Percentiles rank a stretch among this genome's conserved stretches.
phyloP scores from a whole-genome alignment of 2,888 invertebrate species.

The Sinelater perroti region DNA sequence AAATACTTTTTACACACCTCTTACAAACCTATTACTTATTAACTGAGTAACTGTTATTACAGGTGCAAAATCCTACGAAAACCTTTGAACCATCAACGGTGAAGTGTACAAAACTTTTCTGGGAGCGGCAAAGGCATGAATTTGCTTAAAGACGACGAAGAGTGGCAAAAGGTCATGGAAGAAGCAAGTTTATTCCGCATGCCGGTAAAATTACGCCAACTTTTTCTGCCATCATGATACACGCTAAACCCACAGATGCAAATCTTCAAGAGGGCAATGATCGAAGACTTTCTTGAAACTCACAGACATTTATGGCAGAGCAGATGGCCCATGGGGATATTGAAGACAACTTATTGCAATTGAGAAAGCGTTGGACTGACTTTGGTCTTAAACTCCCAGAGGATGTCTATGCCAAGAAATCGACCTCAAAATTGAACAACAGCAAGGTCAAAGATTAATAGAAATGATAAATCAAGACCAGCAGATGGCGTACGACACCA shows the following conservation, averaged over 20 bases:
- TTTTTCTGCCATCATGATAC: slow-evolving; percentile 42
- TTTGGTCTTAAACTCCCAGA: neutral
- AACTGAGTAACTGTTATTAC: too few relatives aligned
- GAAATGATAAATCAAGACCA: slow-evolving; percentile 4
- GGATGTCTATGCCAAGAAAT: neutral
- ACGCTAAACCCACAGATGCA: neutral
- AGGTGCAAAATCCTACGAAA: slow-evolving; percentile 46
- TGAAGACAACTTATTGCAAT: neutral
- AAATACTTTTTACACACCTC: too few relatives aligned
- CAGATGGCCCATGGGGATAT: neutral
- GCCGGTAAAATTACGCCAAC: slow-evolving; percentile 46
- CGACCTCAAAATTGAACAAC: neutral
- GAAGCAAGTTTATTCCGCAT: slow-evolving; percentile 46
- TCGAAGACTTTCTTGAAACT: neutral
- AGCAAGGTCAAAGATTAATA: neutral
- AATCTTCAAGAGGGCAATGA: neutral
- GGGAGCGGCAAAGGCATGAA: slow-evolving; percentile 24
- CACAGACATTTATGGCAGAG: neutral
- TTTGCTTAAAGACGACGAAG: slow-evolving; percentile 50
- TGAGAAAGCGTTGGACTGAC: neutral
- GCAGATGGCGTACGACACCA: neutral
- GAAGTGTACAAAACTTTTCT: slow-evolving; percentile 45
- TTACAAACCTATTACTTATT: too few relatives aligned
- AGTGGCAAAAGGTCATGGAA: slow-evolving; percentile 44
- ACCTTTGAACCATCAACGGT: slow-evolving; percentile 47